phyloP scores from a whole-genome alignment of 2,113 vertebrate genomes.

The Siniperca chuatsi region DNA sequence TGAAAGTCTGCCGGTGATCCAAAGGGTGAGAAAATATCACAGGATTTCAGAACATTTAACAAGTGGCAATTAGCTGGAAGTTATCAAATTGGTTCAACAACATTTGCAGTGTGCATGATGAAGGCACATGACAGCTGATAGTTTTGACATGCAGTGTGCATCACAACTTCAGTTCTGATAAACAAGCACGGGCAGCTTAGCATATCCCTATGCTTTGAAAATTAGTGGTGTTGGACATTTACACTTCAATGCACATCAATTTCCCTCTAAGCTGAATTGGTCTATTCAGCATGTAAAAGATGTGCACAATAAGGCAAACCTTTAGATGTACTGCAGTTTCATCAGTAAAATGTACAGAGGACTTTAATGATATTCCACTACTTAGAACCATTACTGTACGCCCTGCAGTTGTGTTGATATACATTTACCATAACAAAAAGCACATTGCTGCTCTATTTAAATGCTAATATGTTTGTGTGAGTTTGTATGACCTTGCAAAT shows the following conservation, averaged over 20 bases:
- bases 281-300: conserved; percentile 29
- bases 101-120: conserved; percentile 8
- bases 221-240: conserved; percentile 15
- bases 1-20: conserved; percentile 2
- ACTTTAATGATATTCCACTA: not conserved
- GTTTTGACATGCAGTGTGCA: conserved; percentile 38
- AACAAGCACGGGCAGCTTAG: conserved; percentile 32
- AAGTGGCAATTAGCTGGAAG: conserved; percentile 42
- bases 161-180: conserved; percentile 15
- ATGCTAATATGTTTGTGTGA: conserved; percentile 24
- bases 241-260: conserved; percentile 37
- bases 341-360: conserved; percentile 5
- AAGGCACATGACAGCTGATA: conserved; percentile 33
- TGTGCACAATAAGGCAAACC: conserved; percentile 16
- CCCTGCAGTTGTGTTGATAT: not conserved
- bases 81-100: conserved; percentile 14
- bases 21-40: conserved; percentile 21
- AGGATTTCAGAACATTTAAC: conserved; percentile 5
- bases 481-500: conserved; percentile 6
- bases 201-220: conserved; percentile 10
- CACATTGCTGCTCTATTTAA: conserved; percentile 20
- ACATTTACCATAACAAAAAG: conserved; percentile 9
- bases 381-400: not conserved
- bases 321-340: not conserved
- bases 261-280: conserved; percentile 2